Percentiles rank a stretch among this genome's conserved stretches.
Conservation (phyloP, 2,113 vertebrate genomes). For the Pteronura brasiliensis region DNA sequence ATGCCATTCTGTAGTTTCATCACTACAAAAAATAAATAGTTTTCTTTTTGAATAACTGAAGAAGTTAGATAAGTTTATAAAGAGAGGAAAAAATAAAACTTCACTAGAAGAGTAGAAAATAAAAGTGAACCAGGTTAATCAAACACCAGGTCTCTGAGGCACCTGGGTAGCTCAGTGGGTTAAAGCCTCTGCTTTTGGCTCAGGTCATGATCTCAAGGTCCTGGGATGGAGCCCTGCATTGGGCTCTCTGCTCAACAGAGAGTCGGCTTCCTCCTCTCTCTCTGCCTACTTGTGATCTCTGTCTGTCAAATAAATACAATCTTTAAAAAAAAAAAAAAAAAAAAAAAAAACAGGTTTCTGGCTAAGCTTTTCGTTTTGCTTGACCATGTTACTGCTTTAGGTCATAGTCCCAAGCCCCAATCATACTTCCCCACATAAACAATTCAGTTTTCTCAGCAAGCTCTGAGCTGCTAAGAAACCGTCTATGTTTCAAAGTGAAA, state of each 20-base stretch:
- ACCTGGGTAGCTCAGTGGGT: too few relatives aligned
- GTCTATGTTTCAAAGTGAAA: conserved; percentile 61
- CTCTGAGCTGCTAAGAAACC: conserved; percentile 32
- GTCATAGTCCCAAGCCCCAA: neutral
- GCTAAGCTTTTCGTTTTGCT: conserved; percentile 70
- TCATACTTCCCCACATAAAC: neutral
- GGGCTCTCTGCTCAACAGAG: too few relatives aligned
- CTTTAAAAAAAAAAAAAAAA: too few relatives aligned
- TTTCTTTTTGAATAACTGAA: conserved; percentile 5
- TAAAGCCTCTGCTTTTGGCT: too few relatives aligned
- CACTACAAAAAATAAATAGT: neutral
- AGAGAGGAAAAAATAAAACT: conserved; percentile 3
- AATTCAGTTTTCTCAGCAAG: conserved; percentile 36
- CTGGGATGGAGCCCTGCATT: fast-evolving
- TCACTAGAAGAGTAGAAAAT: neutral
- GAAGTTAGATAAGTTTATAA: neutral
- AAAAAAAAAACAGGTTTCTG: conserved; percentile 74
- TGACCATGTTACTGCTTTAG: conserved; percentile 51
- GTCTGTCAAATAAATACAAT: too few relatives aligned
- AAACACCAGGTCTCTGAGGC: conserved; percentile 73
- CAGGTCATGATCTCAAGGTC: too few relatives aligned
- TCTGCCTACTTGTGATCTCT: too few relatives aligned
- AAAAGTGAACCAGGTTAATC: neutral
- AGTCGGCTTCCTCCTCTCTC: too few relatives aligned
- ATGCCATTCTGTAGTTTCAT: neutral